These are phyloP conservation scores for Cynopterus brachyotis DNA, from an alignment of 2,113 vertebrate genomes.

Conservation along the genomic window DNA sequence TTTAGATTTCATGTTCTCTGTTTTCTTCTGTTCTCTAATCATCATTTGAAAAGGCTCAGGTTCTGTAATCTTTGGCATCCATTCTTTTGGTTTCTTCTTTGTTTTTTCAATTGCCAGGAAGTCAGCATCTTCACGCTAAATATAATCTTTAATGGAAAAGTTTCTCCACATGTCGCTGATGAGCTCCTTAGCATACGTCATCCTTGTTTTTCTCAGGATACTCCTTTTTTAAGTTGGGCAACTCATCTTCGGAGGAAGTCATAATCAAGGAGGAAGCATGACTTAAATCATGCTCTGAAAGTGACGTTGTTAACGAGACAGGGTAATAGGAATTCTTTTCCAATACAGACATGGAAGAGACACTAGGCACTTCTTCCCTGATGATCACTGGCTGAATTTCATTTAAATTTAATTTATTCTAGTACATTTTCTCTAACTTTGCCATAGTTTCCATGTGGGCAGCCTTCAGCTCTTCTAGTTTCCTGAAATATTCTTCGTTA, in stretches of 20 bases:
- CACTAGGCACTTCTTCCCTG: background rate
- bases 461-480: constrained; percentile 91
- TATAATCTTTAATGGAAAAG: constrained; percentile 85
- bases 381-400: constrained; percentile 56
- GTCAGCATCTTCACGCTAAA: constrained; percentile 61
- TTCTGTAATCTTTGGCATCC: constrained; percentile 87
- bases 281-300: constrained; percentile 87
- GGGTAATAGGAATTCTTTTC: constrained; percentile 68
- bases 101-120: constrained; percentile 52
- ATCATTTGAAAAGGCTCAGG: constrained; percentile 96
- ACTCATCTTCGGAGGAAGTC: constrained; percentile 80
- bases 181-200: constrained; percentile 85
- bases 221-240: constrained; percentile 53
- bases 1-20: constrained; percentile 85
- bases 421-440: constrained; percentile 91
- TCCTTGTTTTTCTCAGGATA: constrained; percentile 64
- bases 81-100: constrained; percentile 77
- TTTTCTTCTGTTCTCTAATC: constrained; percentile 88
- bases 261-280: constrained; percentile 54
- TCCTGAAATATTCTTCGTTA: constrained; percentile 94
- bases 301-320: constrained; percentile 78
- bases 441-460: constrained; percentile 92
- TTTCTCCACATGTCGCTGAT: constrained; percentile 93
- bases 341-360: constrained; percentile 78
- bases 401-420: constrained; percentile 86